These are phyloP conservation scores for Labrus mixtus DNA, from an alignment of 2,113 vertebrate species.

Conservation along the genomic window DNA sequence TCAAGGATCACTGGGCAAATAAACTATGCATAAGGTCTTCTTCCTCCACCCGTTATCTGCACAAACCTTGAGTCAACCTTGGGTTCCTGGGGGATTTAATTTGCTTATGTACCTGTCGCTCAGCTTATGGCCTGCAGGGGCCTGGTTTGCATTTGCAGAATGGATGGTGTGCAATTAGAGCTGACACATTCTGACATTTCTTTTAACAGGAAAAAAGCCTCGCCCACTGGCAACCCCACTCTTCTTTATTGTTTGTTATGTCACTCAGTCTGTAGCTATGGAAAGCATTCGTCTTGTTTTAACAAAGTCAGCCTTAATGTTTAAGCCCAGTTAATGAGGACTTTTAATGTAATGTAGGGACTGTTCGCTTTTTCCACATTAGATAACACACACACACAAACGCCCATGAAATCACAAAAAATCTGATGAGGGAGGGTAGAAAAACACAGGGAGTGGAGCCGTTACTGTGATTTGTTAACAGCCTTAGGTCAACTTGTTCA, in stretches of 20 bases:
- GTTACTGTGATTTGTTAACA: not conserved
- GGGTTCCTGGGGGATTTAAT: slow-evolving; percentile 11
- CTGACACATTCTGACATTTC: slow-evolving; percentile 5
- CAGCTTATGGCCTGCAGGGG: slow-evolving; percentile 2
- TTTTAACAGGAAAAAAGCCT: not conserved
- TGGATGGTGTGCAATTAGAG: slow-evolving; percentile 23
- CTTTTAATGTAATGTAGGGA: not conserved
- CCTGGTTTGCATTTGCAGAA: slow-evolving; percentile 6
- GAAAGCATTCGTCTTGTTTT: not conserved
- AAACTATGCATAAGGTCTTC: not conserved
- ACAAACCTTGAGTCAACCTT: slow-evolving; percentile 40
- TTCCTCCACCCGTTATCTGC: slow-evolving; percentile 18
- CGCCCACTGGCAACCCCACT: not conserved
- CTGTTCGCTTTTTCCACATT: not conserved
- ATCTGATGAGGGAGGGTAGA: not conserved
- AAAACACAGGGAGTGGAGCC: not conserved
- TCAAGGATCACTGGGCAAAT: slow-evolving; percentile 6
- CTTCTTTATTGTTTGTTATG: not conserved
- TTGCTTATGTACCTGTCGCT: slow-evolving; percentile 29
- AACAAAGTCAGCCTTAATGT: not conserved
- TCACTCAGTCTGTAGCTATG: not conserved
- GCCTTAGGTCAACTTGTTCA: not conserved
- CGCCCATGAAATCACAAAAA: slow-evolving; percentile 3
- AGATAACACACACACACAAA: not conserved
- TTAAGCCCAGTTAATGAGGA: not conserved